phyloP scores from a whole-genome alignment of 2,113 vertebrate species.

The Pelodiscus sinensis region DNA sequence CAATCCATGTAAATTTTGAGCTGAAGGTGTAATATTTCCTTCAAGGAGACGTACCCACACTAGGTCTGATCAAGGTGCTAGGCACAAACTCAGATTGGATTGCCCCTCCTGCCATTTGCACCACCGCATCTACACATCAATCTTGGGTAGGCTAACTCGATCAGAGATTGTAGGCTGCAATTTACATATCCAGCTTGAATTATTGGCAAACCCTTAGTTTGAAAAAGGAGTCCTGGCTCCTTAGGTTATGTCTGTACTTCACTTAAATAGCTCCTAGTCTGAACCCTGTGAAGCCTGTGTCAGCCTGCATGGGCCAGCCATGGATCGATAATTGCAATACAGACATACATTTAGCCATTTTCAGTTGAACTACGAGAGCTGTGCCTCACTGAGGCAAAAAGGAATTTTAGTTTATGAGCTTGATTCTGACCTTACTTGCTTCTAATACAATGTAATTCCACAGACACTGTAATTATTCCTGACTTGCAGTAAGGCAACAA shows the following conservation, averaged over 20 bases:
- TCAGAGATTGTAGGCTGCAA: background rate
- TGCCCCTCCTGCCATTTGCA: background rate
- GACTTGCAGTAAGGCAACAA: background rate
- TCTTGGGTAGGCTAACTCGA: background rate
- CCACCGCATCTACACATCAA: background rate
- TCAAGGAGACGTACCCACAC: too few species aligned
- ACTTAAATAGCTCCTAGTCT: background rate
- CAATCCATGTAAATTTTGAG: too few species aligned
- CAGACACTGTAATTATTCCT: background rate
- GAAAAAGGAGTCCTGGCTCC: background rate
- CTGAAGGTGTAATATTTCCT: too few species aligned
- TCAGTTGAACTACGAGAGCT: background rate
- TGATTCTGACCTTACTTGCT: background rate
- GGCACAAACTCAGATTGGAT: background rate
- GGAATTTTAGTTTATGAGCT: background rate
- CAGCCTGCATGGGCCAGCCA: background rate
- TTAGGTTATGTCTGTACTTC: background rate
- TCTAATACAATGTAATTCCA: background rate
- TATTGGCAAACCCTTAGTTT: background rate
- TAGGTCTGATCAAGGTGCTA: too few species aligned
- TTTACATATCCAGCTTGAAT: background rate
- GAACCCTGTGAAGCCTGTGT: background rate
- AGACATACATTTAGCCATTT: background rate
- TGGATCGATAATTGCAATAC: background rate
- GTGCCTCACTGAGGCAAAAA: background rate